phyloP scores from a whole-genome alignment of 2,888 invertebrate species.

The Leptogaster cylindrica region DNA sequence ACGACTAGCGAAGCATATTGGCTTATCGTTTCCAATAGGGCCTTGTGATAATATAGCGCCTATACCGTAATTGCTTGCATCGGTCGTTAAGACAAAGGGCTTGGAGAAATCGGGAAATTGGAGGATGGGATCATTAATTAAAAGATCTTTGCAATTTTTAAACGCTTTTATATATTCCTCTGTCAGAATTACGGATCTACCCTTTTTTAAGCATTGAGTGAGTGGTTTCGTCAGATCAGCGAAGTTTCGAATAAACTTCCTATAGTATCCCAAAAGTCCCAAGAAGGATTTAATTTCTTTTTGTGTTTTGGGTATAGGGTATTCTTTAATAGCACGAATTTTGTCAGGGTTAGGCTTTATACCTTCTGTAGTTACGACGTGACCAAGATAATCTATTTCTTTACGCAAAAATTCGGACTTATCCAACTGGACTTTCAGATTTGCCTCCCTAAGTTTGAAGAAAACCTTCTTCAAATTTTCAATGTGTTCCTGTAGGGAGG shows the following conservation, averaged over 20 bases:
- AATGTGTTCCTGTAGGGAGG: background rate
- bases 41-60: constrained; percentile 51
- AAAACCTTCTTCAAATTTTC: background rate
- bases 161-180: constrained; percentile 29
- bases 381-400: background rate
- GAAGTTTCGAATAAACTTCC: constrained; percentile 46
- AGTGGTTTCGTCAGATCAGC: constrained; percentile 46
- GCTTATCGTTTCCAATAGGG: constrained; percentile 43
- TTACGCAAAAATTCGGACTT: background rate
- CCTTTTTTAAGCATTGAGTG: constrained; percentile 36
- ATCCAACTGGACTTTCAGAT: background rate
- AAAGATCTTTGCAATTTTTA: constrained; percentile 28
- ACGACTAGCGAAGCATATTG: constrained; percentile 51
- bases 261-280: background rate
- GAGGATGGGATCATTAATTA: constrained; percentile 46
- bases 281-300: constrained; percentile 44
- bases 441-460: background rate
- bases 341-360: background rate
- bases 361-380: background rate
- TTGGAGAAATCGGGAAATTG: background rate
- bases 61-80: constrained; percentile 26
- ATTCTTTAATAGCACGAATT: background rate
- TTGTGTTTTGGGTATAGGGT: constrained; percentile 40
- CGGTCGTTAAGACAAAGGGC: background rate
- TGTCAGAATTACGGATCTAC: background rate